Conservation (phyloP, 37 sponge, comb jelly and placozoan species). For the Amphimedon queenslandica region DNA sequence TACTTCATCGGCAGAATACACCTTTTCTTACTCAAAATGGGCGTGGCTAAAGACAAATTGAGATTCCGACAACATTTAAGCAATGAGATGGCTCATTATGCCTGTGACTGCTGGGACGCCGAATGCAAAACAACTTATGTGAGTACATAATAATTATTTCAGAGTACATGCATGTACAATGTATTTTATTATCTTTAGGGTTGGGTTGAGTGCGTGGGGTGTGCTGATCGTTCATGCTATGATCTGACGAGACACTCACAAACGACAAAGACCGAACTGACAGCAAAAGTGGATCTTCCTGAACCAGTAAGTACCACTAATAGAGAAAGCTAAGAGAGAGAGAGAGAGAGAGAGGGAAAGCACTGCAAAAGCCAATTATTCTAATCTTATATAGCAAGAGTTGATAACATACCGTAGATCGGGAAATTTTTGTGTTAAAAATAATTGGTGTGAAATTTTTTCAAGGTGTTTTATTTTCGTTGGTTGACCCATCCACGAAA, state of each 20-base stretch:
- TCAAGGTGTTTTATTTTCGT: too few relatives aligned
- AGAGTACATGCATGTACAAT: neutral
- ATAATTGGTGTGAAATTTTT: too few relatives aligned
- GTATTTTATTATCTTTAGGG: conserved; percentile 52
- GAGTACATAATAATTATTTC: neutral
- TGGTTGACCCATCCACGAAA: too few relatives aligned
- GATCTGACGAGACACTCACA: conserved; percentile 78
- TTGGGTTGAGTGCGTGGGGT: conserved; percentile 99
- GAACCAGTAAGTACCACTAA: conserved; percentile 73
- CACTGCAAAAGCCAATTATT: neutral
- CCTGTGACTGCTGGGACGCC: conserved; percentile 99
- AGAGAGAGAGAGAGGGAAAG: too few relatives aligned
- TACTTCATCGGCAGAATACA: conserved; percentile 92
- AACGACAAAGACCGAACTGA: conserved; percentile 59
- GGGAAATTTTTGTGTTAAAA: too few relatives aligned
- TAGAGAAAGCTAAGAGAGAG: too few relatives aligned
- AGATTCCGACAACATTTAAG: conserved; percentile 94
- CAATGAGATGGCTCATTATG: conserved; percentile 99
- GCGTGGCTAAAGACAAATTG: conserved; percentile 70
- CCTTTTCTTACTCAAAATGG: conserved; percentile 69
- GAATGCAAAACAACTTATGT: conserved; percentile 95
- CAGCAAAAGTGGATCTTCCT: conserved; percentile 66
- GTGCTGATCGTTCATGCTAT: conserved; percentile 95
- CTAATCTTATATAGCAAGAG: too few relatives aligned
- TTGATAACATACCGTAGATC: too few relatives aligned